These are phyloP conservation scores for Heterohyrax brucei DNA, from an alignment of 2,797 vertebrate genomes.

Conservation along the genomic window DNA sequence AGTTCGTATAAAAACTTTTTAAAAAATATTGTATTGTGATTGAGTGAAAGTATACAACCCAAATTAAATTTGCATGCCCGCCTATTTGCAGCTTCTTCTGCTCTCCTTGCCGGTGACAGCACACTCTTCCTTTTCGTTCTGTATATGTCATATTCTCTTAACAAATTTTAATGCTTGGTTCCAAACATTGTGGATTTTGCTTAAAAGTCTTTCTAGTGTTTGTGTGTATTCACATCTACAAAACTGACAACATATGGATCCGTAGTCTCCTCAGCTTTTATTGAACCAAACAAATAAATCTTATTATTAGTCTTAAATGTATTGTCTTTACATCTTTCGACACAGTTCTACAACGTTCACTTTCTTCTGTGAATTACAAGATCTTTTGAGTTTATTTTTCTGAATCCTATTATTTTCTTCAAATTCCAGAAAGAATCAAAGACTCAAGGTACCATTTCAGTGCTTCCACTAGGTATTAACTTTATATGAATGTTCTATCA, in stretches of 20 bases:
- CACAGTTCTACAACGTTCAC: neutral
- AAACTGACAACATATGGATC: neutral
- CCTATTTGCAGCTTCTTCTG: too few species aligned
- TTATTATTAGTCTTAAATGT: neutral
- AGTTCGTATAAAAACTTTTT: neutral
- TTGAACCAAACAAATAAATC: neutral
- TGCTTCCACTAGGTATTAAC: neutral
- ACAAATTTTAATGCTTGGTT: neutral
- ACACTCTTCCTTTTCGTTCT: too few species aligned
- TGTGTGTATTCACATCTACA: neutral
- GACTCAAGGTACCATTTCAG: neutral
- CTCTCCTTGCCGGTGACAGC: too few species aligned
- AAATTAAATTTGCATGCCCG: too few species aligned
- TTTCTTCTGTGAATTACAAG: neutral
- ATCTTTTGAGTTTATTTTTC: slow-evolving; percentile 4
- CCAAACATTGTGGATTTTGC: slow-evolving; percentile 30
- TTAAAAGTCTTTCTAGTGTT: neutral
- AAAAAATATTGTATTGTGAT: too few species aligned
- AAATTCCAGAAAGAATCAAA: slow-evolving; percentile 4
- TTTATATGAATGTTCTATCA: neutral
- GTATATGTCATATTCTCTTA: too few species aligned
- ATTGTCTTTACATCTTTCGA: neutral
- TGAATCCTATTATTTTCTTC: neutral
- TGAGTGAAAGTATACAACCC: too few species aligned
- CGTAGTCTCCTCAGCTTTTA: neutral